phyloP scores from a whole-genome alignment of 2,888 invertebrate genomes.

The Cyclophora albipunctata region DNA sequence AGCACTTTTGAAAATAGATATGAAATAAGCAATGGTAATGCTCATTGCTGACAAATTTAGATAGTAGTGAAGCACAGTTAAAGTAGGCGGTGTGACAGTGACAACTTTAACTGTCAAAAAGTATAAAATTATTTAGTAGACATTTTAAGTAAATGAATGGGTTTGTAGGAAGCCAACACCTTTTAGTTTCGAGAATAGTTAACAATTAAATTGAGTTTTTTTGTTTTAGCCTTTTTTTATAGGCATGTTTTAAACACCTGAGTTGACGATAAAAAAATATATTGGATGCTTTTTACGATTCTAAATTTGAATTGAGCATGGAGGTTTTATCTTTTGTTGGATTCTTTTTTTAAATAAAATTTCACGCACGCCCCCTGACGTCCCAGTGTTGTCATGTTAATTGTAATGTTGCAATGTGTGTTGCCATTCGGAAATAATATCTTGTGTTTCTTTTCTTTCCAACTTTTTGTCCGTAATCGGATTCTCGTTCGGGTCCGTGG shows the following conservation, averaged over 20 bases:
- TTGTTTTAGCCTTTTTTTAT: slow-evolving; percentile 12
- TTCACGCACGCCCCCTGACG: slow-evolving; percentile 17
- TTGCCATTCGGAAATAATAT: slow-evolving; percentile 55
- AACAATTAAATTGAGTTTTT: slow-evolving; percentile 12
- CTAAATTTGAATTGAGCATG: slow-evolving; percentile 17
- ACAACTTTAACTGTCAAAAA: no score
- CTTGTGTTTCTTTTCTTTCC: slow-evolving; percentile 52
- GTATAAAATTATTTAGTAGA: no score
- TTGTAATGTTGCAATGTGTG: slow-evolving; percentile 30
- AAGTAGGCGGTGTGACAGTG: no score
- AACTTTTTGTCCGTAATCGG: slow-evolving; percentile 70
- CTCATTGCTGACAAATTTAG: no score
- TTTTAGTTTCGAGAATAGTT: slow-evolving; percentile 10
- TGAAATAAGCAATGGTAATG: no score
- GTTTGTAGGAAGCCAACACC: slow-evolving; percentile 17
- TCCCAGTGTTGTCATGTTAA: slow-evolving; percentile 18
- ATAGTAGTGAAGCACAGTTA: no score
- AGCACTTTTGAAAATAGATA: no score
- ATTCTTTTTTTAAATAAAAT: background rate
- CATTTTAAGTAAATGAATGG: no score
- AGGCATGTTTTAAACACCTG: slow-evolving; percentile 18
- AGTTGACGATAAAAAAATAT: slow-evolving; percentile 2
- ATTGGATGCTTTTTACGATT: slow-evolving; percentile 16
- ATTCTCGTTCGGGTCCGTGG: slow-evolving; percentile 67
- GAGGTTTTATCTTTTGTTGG: slow-evolving; percentile 13